Conservation (phyloP, 2,888 invertebrate species). For the Eilema griseolum region DNA sequence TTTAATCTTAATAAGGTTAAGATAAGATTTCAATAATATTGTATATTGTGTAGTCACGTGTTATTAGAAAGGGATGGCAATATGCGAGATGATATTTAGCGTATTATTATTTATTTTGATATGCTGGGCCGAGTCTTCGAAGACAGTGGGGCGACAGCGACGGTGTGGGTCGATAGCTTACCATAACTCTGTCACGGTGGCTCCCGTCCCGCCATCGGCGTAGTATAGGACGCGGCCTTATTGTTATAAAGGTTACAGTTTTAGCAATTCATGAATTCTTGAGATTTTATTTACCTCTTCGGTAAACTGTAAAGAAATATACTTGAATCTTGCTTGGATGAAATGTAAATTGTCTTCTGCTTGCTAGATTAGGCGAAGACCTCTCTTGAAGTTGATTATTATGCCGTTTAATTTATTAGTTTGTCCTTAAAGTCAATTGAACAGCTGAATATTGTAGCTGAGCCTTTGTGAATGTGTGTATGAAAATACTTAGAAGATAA, state of each 20-base stretch:
- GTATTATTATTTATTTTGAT: conserved; percentile 59
- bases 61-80: conserved; percentile 50
- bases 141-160: conserved; percentile 41
- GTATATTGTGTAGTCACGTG: conserved; percentile 58
- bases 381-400: not conserved
- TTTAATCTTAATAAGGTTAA: conserved; percentile 54
- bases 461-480: not conserved
- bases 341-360: not conserved
- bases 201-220: not conserved
- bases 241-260: not conserved
- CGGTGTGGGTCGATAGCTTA: not conserved
- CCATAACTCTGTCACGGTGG: not conserved
- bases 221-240: not conserved
- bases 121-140: not conserved
- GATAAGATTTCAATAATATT: conserved; percentile 56
- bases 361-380: not conserved
- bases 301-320: not conserved
- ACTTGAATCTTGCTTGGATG: not conserved
- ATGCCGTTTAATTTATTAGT: not conserved
- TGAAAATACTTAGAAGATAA: not conserved
- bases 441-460: not conserved
- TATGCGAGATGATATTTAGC: conserved; percentile 59
- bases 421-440: not conserved
- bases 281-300: not conserved
- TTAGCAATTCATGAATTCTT: conserved; percentile 4